A percentile compares a stretch with the other conserved stretches of the same genome.
phyloP scores from a whole-genome alignment of 2,888 invertebrate species.

The Xanthorhoe spadicearia region DNA sequence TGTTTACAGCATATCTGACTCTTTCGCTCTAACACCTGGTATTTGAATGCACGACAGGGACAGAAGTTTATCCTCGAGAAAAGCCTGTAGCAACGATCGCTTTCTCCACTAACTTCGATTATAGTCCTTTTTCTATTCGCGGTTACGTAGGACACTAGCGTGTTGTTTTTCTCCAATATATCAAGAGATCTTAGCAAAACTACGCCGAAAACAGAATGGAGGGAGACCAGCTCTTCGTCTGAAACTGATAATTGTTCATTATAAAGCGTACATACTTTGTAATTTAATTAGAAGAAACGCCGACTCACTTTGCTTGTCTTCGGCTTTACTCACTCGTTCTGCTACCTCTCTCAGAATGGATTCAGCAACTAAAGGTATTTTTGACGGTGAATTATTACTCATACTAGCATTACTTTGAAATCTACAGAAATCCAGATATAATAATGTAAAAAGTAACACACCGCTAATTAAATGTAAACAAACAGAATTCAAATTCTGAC shows the following conservation, averaged over 20 bases:
- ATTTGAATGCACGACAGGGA: slow-evolving; percentile 86
- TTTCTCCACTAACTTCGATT: slow-evolving; percentile 85
- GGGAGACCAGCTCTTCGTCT: slow-evolving; percentile 80
- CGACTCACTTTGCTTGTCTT: slow-evolving; percentile 49
- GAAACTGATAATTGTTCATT: slow-evolving; percentile 73
- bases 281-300: background rate
- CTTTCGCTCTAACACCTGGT: slow-evolving; percentile 82
- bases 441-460: no score
- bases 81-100: slow-evolving; percentile 84
- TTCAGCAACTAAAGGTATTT: slow-evolving; percentile 54
- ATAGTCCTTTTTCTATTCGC: slow-evolving; percentile 71
- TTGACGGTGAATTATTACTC: slow-evolving; percentile 45
- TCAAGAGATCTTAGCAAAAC: slow-evolving; percentile 86
- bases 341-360: slow-evolving; percentile 56
- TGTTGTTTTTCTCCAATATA: slow-evolving; percentile 84
- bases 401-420: slow-evolving; percentile 33
- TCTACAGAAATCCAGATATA: no score
- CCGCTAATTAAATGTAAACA: no score
- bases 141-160: slow-evolving; percentile 78
- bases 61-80: slow-evolving; percentile 88
- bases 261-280: background rate
- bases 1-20: slow-evolving; percentile 87
- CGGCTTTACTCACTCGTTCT: slow-evolving; percentile 45
- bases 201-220: slow-evolving; percentile 85
- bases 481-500: no score